Evolutionary conservation across 1,140 invertebrate genomes (phyloP).

Genomic region (Drosophila watanabei): DNA sequence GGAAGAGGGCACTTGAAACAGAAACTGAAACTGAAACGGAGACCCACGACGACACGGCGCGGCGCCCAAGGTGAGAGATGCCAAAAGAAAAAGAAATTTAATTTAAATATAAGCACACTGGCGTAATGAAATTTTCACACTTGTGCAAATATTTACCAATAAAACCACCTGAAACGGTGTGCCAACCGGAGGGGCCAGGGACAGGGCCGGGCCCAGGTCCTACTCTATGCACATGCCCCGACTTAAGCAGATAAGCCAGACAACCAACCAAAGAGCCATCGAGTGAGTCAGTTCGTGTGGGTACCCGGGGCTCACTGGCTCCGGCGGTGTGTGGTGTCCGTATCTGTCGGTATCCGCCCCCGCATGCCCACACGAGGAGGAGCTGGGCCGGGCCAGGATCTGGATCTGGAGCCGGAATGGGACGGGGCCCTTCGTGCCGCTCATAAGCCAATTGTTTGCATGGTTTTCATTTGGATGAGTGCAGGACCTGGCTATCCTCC

Average conservation of each 20-base stretch:
- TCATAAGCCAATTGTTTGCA: conserved; percentile 84
- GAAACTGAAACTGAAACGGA: conserved; percentile 27
- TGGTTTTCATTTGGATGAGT: conserved; percentile 81
- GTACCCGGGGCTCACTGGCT: conserved; percentile 20
- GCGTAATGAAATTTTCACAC: conserved; percentile 85
- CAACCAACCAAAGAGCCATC: conserved; percentile 43
- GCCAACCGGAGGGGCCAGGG: conserved; percentile 18
- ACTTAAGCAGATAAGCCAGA: conserved; percentile 80
- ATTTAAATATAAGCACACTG: conserved; percentile 85
- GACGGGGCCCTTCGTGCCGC: conserved; percentile 57
- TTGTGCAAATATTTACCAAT: conserved; percentile 85
- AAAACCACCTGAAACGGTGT: conserved; percentile 57
- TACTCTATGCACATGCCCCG: conserved; percentile 62
- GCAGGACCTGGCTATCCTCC: conserved; percentile 58
- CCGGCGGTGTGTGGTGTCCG: conserved; percentile 12
- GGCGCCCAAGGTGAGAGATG: conserved; percentile 37
- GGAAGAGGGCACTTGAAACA: conserved; percentile 71
- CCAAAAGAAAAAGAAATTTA: conserved; percentile 76
- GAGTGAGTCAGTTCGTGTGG: conserved; percentile 36
- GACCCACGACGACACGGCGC: conserved; percentile 8
- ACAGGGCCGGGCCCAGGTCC: background rate
- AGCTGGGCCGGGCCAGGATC: conserved; percentile 9
- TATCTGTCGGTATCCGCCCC: conserved; percentile 16
- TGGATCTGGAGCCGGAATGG: conserved; percentile 1
- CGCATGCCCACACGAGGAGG: conserved; percentile 6